Conservation (phyloP, 2,888 invertebrate species). For the Agrotis puta region DNA sequence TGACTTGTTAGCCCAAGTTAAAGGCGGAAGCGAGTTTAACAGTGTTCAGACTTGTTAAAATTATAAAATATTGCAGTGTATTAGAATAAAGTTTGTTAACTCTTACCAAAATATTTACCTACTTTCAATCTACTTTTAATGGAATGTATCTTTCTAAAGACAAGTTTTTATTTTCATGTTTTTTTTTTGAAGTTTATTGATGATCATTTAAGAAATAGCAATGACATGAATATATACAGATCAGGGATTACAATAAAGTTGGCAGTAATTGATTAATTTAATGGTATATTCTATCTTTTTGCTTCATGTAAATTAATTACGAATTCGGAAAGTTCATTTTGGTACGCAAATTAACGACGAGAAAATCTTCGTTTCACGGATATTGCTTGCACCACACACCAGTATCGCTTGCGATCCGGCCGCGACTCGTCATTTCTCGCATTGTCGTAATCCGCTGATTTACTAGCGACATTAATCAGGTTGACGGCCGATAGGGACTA, state of each 20-base stretch:
- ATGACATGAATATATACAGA: too few species aligned
- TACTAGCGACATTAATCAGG: conserved; percentile 91
- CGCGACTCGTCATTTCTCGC: conserved; percentile 91
- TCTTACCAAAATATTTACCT: too few species aligned
- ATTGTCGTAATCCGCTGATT: conserved; percentile 91
- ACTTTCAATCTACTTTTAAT: too few species aligned
- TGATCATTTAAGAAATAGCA: too few species aligned
- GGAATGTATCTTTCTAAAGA: too few species aligned
- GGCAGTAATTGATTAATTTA: background rate
- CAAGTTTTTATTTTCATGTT: too few species aligned
- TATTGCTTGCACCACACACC: conserved; percentile 64
- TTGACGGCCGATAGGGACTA: conserved; percentile 91
- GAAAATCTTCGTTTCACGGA: background rate
- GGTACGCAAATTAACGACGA: too few species aligned
- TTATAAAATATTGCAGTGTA: too few species aligned
- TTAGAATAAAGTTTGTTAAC: too few species aligned
- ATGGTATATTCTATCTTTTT: background rate
- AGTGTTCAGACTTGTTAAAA: too few species aligned
- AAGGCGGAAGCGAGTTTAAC: conserved; percentile 63
- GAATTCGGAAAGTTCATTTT: too few species aligned
- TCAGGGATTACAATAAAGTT: background rate
- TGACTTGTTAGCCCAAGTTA: conserved; percentile 67
- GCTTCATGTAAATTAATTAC: background rate
- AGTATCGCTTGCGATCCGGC: conserved; percentile 86
- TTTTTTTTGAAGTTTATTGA: too few species aligned